Conservation (phyloP, 2,113 vertebrate genomes). For the Morone chrysops region DNA sequence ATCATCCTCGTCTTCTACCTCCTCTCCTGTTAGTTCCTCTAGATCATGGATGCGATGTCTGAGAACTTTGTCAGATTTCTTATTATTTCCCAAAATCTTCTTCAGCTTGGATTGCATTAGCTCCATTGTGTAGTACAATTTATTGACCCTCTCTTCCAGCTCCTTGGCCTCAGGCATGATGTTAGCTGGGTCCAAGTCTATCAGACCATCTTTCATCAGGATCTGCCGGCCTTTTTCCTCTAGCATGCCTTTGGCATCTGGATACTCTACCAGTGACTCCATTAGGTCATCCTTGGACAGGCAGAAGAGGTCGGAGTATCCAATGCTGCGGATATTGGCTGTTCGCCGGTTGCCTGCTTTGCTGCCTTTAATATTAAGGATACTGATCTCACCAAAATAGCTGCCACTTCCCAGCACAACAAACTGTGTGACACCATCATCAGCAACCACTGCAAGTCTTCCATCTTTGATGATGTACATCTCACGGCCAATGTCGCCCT, state of each 20-base stretch:
- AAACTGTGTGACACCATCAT: conserved; percentile 95
- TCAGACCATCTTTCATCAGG: conserved; percentile 93
- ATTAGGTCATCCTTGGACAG: conserved; percentile 97
- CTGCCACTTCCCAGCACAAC: conserved; percentile 96
- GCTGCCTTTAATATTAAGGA: conserved; percentile 98
- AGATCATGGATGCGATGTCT: conserved; percentile 87
- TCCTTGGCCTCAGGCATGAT: conserved; percentile 90
- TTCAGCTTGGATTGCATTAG: conserved; percentile 90
- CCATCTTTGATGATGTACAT: conserved; percentile 99
- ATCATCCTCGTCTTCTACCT: conserved; percentile 76
- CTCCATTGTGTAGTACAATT: conserved; percentile 87
- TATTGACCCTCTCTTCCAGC: conserved; percentile 89
- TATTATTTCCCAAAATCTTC: conserved; percentile 88
- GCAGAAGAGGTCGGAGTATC: conserved; percentile 97
- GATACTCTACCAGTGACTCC: conserved; percentile 95
- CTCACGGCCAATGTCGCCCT: conserved; percentile 97
- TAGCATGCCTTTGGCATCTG: conserved; percentile 94
- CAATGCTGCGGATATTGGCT: conserved; percentile 96
- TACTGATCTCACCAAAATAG: conserved; percentile 98
- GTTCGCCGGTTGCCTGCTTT: conserved; percentile 97
- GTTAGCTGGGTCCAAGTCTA: conserved; percentile 90
- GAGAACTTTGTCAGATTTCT: conserved; percentile 84
- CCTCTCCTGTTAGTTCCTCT: conserved; percentile 84
- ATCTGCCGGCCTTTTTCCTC: conserved; percentile 97
- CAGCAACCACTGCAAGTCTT: conserved; percentile 95